Evolutionary conservation across 2,888 invertebrate genomes (phyloP).

Genomic region (Parnassius apollo): DNA sequence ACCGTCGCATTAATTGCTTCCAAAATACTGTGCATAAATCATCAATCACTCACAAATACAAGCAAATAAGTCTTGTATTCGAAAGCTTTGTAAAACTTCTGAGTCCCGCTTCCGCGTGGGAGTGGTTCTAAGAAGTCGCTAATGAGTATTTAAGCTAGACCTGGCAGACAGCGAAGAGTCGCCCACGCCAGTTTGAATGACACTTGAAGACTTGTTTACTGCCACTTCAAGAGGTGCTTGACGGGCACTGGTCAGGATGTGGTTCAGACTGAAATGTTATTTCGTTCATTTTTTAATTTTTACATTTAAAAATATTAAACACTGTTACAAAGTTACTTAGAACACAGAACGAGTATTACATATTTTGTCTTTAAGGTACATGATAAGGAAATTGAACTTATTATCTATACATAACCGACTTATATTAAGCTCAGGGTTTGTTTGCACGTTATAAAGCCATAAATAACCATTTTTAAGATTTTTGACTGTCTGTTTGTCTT

Average conservation of each 20-base stretch:
- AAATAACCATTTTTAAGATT: no score
- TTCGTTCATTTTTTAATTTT: no score
- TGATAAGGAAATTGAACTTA: no score
- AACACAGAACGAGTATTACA: no score
- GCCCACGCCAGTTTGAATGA: neutral
- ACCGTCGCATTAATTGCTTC: neutral
- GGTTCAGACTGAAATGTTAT: no score
- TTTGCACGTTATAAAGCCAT: no score
- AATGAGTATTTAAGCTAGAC: conserved; percentile 1
- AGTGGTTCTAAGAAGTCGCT: conserved; percentile 14
- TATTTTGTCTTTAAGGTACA: no score
- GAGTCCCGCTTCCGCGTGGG: conserved; percentile 9
- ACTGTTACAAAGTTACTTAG: no score
- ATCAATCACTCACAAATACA: neutral
- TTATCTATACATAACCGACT: no score
- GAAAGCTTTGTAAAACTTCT: neutral
- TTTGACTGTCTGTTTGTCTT: no score
- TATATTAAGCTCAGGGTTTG: no score
- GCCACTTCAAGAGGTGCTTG: neutral
- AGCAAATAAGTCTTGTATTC: neutral
- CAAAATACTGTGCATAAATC: neutral
- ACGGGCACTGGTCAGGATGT: neutral
- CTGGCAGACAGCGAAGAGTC: conserved; percentile 3
- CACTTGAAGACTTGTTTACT: neutral
- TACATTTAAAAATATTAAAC: no score